A percentile compares a stretch with the other conserved stretches of the same genome.
Conservation (phyloP, 2,888 invertebrate species). For the Tiliacea citrago region DNA sequence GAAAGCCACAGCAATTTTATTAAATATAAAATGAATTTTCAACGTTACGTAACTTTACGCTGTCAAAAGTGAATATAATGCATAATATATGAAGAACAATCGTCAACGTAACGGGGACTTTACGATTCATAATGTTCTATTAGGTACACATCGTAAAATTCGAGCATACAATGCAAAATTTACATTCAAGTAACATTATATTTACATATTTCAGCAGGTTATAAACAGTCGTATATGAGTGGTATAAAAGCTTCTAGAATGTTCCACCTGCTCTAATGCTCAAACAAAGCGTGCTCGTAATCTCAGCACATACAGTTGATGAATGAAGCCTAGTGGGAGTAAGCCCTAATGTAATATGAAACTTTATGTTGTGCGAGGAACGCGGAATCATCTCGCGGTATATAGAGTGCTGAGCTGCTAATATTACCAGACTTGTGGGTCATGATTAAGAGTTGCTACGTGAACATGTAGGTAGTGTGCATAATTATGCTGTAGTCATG, state of each 20-base stretch:
- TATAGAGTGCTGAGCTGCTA: slow-evolving; percentile 25
- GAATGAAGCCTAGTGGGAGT: slow-evolving; percentile 44
- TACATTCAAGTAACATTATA: slow-evolving; percentile 40
- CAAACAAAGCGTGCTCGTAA: slow-evolving; percentile 44
- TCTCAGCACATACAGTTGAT: slow-evolving; percentile 33
- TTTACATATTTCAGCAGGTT: slow-evolving; percentile 43
- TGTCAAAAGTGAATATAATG: slow-evolving; percentile 45
- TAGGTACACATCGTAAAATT: slow-evolving; percentile 56
- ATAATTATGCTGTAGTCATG: neutral
- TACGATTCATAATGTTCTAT: slow-evolving; percentile 55
- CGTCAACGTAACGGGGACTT: slow-evolving; percentile 26
- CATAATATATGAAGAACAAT: slow-evolving; percentile 29
- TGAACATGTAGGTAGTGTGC: neutral
- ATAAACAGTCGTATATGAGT: slow-evolving; percentile 21
- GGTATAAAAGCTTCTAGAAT: slow-evolving; percentile 22
- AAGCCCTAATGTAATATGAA: slow-evolving; percentile 57
- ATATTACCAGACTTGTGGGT: slow-evolving; percentile 23
- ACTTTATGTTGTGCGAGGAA: slow-evolving; percentile 43
- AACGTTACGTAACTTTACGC: slow-evolving; percentile 19
- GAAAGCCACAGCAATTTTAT: slow-evolving; percentile 8
- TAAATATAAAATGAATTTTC: slow-evolving; percentile 19
- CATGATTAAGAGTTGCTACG: slow-evolving; percentile 27
- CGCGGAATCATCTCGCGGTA: slow-evolving; percentile 17
- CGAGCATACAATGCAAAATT: slow-evolving; percentile 36
- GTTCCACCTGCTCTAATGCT: slow-evolving; percentile 25